These are phyloP conservation scores for Schizothorax lantsangensis DNA, from an alignment of 2,797 vertebrate species.

Conservation along the genomic window DNA sequence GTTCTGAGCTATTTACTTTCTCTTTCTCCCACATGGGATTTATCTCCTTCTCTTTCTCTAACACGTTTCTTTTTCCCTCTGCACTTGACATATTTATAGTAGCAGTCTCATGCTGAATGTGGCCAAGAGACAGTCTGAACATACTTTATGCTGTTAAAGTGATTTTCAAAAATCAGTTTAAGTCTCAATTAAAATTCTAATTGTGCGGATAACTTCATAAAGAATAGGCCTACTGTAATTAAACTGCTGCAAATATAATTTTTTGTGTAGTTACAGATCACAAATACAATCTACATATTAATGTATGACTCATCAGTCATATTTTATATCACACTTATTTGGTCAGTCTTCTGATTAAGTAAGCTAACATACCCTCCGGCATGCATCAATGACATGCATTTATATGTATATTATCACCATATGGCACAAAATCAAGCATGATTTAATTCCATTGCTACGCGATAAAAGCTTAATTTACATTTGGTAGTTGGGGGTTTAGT, in stretches of 20 bases:
- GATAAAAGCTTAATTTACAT: neutral
- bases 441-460: no score
- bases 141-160: neutral
- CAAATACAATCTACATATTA: slow-evolving; percentile 23
- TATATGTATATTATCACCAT: neutral
- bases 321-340: slow-evolving; percentile 9
- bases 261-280: slow-evolving; percentile 24
- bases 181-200: slow-evolving; percentile 35
- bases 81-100: slow-evolving; percentile 7
- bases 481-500: no score
- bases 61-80: neutral
- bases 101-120: neutral
- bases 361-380: neutral
- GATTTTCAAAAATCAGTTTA: slow-evolving; percentile 7
- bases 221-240: slow-evolving; percentile 1
- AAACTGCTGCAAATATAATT: slow-evolving; percentile 4
- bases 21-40: neutral
- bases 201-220: slow-evolving; percentile 24
- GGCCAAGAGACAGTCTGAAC: neutral
- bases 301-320: neutral
- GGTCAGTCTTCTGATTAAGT: neutral
- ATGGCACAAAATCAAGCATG: neutral
- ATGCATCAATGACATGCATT: neutral
- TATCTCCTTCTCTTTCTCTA: neutral
- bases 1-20: slow-evolving; percentile 4